Evolutionary conservation across 2,888 invertebrate species (phyloP), one percentile per base, ranked within the genome.

Genomic region (Pycnomerus fuliginosus): DNA sequence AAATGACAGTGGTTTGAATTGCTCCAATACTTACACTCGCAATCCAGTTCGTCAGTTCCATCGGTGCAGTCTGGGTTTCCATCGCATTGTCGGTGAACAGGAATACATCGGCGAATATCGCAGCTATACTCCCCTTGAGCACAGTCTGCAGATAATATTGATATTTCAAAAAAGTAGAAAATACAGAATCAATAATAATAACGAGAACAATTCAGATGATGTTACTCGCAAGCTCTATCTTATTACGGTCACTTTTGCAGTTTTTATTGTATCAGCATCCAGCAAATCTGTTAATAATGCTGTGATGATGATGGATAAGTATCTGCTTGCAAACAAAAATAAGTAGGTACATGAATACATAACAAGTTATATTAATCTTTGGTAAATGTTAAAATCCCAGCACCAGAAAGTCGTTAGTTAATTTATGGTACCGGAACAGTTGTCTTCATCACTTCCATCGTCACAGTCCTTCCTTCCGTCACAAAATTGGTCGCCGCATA

Each of bases 361-460:
- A n/a, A n/a, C n/a, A n/a, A n/a, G n/a, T n/a, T n/a, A n/a, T n/a
- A n/a, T n/a, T n/a, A n/a, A n/a, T n/a, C n/a, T n/a, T n/a, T n/a
- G n/a, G n/a, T n/a, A n/a, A 31, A 31, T 16, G 16, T 31, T 31
- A 38, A 22, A 40, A 43, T 38, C 43, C 52, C 55, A 48, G 41
- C 55, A 52, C 48, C 48, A 52, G 17, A 33, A 44, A 47, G 29
- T 35, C 29, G 44, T 47, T 46, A 50, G 48, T 7, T 8, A 10
- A 4, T 8, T 20, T 28, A 42, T 23, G 33, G 35, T 48, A 57
- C 57, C 61, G 44, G 56, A 60, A 62, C 87, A 87, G 52, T 76
- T 72, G 12, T 58, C 56, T 67, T 90, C 90, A 63, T 90, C 90
- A 13, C 80, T 79, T 3, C 77, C 77, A 60, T 85, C 84, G 3